Evolutionary conservation across 1,140 invertebrate genomes (phyloP).

Genomic region (Neelides sp.): DNA sequence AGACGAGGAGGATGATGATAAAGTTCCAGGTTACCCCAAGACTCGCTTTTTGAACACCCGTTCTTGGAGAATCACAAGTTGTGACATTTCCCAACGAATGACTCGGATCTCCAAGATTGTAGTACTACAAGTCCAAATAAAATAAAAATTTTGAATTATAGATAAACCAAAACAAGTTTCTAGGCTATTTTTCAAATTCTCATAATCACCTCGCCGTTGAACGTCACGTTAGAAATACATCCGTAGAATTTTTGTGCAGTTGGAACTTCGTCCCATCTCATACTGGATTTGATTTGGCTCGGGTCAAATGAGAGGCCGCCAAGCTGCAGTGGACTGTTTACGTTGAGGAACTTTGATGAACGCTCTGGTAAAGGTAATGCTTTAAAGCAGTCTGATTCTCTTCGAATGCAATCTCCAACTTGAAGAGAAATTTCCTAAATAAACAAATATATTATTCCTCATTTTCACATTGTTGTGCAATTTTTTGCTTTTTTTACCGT

Average conservation of each 20-base stretch:
- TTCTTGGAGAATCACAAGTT: constrained; percentile 52
- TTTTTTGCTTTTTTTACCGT: constrained; percentile 37
- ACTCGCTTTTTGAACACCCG: constrained; percentile 54
- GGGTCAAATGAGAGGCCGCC: constrained; percentile 61
- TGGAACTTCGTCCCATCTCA: constrained; percentile 52
- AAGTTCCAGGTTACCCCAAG: constrained; percentile 72
- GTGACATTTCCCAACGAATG: constrained; percentile 46
- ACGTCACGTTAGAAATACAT: constrained; percentile 72
- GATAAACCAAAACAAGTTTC: too few relatives aligned
- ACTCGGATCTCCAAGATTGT: constrained; percentile 60
- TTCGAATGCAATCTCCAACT: constrained; percentile 26
- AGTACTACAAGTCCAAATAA: constrained; percentile 43
- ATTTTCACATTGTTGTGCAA: constrained; percentile 15
- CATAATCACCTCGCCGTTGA: constrained; percentile 56
- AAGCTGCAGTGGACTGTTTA: constrained; percentile 74
- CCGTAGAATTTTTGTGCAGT: constrained; percentile 57
- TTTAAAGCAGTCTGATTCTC: constrained; percentile 16
- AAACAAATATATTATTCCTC: neutral
- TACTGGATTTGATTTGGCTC: constrained; percentile 40
- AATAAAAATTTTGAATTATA: constrained; percentile 28
- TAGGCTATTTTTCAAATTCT: too few relatives aligned
- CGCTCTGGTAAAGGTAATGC: constrained; percentile 50
- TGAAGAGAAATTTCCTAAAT: constrained; percentile 23
- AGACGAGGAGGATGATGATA: constrained; percentile 66
- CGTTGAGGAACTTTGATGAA: constrained; percentile 62